Evolutionary conservation across 2,888 invertebrate genomes (phyloP).

Genomic region (Nebria brevicollis): DNA sequence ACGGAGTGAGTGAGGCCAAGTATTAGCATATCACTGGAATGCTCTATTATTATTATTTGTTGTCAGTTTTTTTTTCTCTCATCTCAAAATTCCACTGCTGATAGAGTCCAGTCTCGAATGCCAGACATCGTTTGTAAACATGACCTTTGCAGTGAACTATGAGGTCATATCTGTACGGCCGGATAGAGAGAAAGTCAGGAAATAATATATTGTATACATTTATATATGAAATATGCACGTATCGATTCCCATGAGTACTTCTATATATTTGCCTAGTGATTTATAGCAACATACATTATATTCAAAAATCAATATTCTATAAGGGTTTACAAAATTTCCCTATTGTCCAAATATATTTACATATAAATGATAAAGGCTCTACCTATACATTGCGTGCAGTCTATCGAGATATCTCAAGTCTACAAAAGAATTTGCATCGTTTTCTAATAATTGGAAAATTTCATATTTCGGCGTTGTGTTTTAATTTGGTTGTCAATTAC

Average conservation of each 20-base stretch:
- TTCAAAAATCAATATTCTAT: not conserved
- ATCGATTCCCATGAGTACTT: constrained; percentile 1
- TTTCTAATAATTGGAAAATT: not conserved
- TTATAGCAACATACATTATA: not conserved
- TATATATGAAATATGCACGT: not conserved
- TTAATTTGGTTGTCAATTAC: too few relatives aligned
- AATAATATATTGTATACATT: not conserved
- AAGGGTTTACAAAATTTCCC: not conserved
- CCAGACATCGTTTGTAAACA: constrained; percentile 44
- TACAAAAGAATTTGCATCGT: not conserved
- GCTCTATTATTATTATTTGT: not conserved
- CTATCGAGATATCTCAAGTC: not conserved
- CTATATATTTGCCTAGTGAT: not conserved
- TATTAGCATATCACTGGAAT: not conserved
- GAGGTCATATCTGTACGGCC: constrained; percentile 31
- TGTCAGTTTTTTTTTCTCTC: not conserved
- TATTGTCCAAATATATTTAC: not conserved
- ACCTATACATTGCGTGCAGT: not conserved
- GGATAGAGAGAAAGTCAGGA: constrained; percentile 18
- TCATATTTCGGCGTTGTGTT: not conserved
- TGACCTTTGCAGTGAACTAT: constrained; percentile 45
- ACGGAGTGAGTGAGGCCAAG: not conserved
- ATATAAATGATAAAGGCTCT: not conserved
- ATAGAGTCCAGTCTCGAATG: constrained; percentile 19
- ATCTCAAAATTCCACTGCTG: not conserved